Conservation (phyloP, 2,888 invertebrate species). For the Lagria hirta region DNA sequence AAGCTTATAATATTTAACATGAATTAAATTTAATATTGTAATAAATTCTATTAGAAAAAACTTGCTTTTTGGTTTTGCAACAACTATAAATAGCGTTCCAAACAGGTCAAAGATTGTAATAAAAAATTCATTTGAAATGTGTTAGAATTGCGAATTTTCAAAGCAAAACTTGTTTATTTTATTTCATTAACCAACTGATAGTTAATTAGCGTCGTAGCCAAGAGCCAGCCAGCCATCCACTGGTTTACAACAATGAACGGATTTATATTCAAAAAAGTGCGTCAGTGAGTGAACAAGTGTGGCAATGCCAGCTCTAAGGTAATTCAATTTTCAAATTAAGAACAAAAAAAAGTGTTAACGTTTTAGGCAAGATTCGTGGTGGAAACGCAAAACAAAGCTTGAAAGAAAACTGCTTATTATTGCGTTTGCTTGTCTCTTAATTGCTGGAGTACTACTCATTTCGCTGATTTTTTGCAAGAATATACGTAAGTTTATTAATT, state of each 20-base stretch:
- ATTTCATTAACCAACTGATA: constrained; percentile 3
- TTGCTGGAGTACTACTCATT: constrained; percentile 55
- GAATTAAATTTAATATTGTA: too few species aligned
- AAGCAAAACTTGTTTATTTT: constrained; percentile 1
- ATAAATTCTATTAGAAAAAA: constrained; percentile 17
- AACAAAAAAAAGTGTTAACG: not conserved
- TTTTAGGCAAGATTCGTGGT: constrained; percentile 31
- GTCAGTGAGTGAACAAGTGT: constrained; percentile 7
- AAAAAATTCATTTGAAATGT: constrained; percentile 19
- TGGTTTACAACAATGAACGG: constrained; percentile 2
- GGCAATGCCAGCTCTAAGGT: constrained; percentile 19
- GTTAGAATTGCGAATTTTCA: constrained; percentile 13
- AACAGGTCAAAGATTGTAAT: constrained; percentile 22
- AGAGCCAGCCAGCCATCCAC: not conserved
- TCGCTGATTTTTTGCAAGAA: constrained; percentile 23
- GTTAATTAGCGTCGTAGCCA: not conserved
- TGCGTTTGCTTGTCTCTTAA: constrained; percentile 57
- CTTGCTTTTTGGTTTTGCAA: constrained; percentile 17
- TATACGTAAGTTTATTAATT: constrained; percentile 20
- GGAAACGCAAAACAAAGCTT: constrained; percentile 60
- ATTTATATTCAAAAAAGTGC: constrained; percentile 10
- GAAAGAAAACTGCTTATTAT: constrained; percentile 62
- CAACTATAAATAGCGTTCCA: constrained; percentile 20
- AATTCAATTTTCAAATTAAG: constrained; percentile 9
- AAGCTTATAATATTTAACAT: too few species aligned